phyloP scores from a whole-genome alignment of 2,113 vertebrate species.

The Pachypanchax playfairii region DNA sequence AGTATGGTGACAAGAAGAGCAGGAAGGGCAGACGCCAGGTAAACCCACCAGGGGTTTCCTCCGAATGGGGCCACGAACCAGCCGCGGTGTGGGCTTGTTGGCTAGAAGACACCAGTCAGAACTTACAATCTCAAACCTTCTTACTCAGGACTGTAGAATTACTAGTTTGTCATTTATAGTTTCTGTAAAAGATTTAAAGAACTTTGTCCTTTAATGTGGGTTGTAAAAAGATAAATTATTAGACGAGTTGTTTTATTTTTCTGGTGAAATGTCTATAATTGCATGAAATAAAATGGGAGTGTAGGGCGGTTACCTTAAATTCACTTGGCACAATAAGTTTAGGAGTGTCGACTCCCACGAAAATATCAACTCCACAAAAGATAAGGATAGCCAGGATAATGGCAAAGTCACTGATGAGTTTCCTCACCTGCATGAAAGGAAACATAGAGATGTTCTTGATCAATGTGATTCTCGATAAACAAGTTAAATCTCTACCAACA shows the following conservation, averaged over 20 bases:
- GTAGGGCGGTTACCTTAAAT: conserved; percentile 88
- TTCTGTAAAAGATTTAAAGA: too few relatives aligned
- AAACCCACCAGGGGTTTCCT: conserved; percentile 98
- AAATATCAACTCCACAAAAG: conserved; percentile 92
- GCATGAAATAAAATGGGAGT: not conserved
- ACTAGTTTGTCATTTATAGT: too few relatives aligned
- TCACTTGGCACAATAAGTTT: conserved; percentile 97
- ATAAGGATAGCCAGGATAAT: conserved; percentile 96
- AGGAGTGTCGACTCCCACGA: conserved; percentile 95
- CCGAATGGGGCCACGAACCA: conserved; percentile 96
- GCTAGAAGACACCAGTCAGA: conserved; percentile 81
- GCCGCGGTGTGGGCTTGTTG: conserved; percentile 90
- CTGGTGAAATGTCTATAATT: too few relatives aligned
- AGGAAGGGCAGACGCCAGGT: conserved; percentile 88
- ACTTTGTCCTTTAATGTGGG: not conserved
- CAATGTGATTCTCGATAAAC: not conserved
- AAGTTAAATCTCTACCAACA: rapidly evolving
- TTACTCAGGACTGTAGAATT: too few relatives aligned
- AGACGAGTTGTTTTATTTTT: too few relatives aligned
- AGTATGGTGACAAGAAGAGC: conserved; percentile 96
- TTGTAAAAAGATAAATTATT: not conserved
- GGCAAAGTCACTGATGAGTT: conserved; percentile 98
- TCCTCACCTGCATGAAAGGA: conserved; percentile 85
- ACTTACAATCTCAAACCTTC: too few relatives aligned
- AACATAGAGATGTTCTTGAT: too few relatives aligned